Conservation (phyloP, 2,888 invertebrate species). For the Diploptera punctata region DNA sequence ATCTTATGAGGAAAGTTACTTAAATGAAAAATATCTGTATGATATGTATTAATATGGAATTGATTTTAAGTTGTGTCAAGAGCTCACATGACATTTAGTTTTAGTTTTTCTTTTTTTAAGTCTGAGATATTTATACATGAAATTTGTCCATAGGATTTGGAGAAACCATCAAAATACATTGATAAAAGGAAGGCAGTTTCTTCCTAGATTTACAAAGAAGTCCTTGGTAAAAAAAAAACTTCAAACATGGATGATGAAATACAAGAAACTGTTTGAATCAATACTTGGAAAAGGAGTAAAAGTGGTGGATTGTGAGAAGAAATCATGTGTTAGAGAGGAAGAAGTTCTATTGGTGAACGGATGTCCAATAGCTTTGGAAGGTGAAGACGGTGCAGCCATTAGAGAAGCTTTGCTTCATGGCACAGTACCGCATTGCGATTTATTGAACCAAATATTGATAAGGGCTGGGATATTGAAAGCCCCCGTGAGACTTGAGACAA, state of each 20-base stretch:
- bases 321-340: constrained; percentile 73
- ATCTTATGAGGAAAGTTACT: no score
- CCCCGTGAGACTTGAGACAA: constrained; percentile 73
- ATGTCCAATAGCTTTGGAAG: constrained; percentile 69
- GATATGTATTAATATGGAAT: no score
- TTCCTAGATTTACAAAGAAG: neutral
- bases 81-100: no score
- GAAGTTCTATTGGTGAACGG: constrained; percentile 75
- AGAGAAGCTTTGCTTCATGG: constrained; percentile 71
- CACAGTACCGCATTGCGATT: constrained; percentile 70
- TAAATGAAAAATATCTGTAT: no score
- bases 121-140: neutral
- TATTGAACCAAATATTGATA: constrained; percentile 71
- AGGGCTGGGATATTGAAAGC: constrained; percentile 65
- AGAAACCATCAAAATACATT: neutral
- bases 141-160: neutral
- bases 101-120: no score
- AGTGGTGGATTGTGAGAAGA: constrained; percentile 76
- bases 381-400: constrained; percentile 71
- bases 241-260: constrained; percentile 72
- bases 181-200: neutral
- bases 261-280: constrained; percentile 75
- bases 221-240: neutral
- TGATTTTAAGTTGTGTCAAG: no score
- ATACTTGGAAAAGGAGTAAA: constrained; percentile 74